These are phyloP conservation scores for Centrocercus urophasianus DNA, from an alignment of 2,113 vertebrate genomes.

Conservation along the genomic window DNA sequence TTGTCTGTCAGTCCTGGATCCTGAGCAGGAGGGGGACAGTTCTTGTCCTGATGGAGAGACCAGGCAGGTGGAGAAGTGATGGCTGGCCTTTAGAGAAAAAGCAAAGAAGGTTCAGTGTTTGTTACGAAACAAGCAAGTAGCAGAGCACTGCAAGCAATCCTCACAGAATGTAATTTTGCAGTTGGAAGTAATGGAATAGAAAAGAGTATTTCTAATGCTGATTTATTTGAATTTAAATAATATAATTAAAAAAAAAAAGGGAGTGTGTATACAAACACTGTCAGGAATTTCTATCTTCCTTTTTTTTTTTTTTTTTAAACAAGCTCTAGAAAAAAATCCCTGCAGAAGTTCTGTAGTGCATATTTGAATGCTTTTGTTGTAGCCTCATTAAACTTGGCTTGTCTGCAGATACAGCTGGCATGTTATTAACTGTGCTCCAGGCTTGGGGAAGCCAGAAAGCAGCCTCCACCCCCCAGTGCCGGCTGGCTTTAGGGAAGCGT, in stretches of 20 bases:
- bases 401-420: constrained; percentile 77
- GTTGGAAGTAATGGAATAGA: constrained; percentile 40
- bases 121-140: constrained; percentile 56
- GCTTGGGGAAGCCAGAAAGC: constrained; percentile 73
- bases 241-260: not conserved
- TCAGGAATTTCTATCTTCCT: constrained; percentile 36
- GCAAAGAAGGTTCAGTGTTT: constrained; percentile 53
- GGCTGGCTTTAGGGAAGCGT: constrained; percentile 68
- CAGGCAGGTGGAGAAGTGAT: constrained; percentile 26
- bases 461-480: constrained; percentile 70
- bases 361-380: constrained; percentile 75
- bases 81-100: not conserved
- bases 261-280: not conserved
- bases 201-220: constrained; percentile 14
- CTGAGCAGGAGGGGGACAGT: fast-evolving
- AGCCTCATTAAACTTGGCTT: constrained; percentile 80
- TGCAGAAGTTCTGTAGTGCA: constrained; percentile 66
- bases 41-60: not conserved
- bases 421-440: constrained; percentile 74
- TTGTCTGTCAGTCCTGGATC: not conserved
- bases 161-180: constrained; percentile 36
- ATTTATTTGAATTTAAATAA: constrained; percentile 11
- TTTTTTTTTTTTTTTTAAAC: constrained; percentile 19
- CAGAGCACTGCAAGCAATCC: constrained; percentile 47
- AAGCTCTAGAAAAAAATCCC: constrained; percentile 49